Percentiles rank a stretch among this genome's conserved stretches.
phyloP scores from a whole-genome alignment of 2,113 vertebrate genomes.

The Pelodiscus sinensis region DNA sequence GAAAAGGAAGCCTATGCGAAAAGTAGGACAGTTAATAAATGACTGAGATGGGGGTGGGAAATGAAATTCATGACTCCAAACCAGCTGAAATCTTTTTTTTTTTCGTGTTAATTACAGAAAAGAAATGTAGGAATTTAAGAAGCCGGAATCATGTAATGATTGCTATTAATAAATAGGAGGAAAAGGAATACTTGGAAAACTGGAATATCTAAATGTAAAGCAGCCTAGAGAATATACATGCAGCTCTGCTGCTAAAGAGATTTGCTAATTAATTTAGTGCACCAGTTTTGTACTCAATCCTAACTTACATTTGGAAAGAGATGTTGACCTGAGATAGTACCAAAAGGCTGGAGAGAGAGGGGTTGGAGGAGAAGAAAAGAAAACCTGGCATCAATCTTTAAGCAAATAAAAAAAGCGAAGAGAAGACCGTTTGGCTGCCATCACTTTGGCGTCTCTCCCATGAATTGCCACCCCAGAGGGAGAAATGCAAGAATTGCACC shows the following conservation, averaged over 20 bases:
- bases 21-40: not conserved
- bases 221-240: not conserved
- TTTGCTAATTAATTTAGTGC: not conserved
- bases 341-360: not conserved
- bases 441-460: not conserved
- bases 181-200: not conserved
- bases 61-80: not conserved
- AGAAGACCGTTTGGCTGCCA: not conserved
- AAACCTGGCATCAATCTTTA: not conserved
- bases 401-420: not conserved
- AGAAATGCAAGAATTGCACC: not conserved
- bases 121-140: not conserved
- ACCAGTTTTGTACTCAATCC: not conserved
- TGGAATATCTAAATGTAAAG: not conserved
- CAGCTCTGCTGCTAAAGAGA: fast-evolving
- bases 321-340: fast-evolving
- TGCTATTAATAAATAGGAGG: not conserved
- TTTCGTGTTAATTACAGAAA: not conserved
- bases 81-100: not conserved
- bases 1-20: not conserved
- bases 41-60: fast-evolving
- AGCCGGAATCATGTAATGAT: not conserved
- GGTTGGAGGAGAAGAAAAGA: not conserved
- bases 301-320: not conserved
- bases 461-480: not conserved